phyloP scores from a whole-genome alignment of 1,140 invertebrate species.

The Bradynema listronoti region DNA sequence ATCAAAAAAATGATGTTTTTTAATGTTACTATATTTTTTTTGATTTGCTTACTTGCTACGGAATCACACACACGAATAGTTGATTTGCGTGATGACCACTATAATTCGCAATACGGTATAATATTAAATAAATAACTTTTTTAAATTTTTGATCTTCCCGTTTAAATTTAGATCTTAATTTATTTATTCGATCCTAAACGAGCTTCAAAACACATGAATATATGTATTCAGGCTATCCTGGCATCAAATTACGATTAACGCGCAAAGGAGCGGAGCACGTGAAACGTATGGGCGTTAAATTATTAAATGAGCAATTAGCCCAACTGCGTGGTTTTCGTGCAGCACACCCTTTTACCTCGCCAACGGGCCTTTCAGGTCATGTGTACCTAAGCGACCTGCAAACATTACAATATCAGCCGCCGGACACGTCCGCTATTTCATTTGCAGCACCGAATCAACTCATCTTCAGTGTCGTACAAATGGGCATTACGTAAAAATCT shows the following conservation, averaged over 20 bases:
- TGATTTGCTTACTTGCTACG: no score
- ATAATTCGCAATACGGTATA: no score
- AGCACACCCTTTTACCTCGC: constrained; percentile 44
- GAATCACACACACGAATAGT: no score
- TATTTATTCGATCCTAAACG: no score
- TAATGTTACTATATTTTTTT: no score
- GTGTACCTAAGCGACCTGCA: constrained; percentile 46
- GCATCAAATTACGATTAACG: constrained; percentile 51
- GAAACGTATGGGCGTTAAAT: constrained; percentile 52
- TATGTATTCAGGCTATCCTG: constrained; percentile 47
- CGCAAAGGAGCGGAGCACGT: constrained; percentile 55
- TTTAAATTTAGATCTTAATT: no score
- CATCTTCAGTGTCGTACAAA: constrained; percentile 47
- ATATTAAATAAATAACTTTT: no score
- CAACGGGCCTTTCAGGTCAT: constrained; percentile 44
- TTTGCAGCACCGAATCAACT: constrained; percentile 47
- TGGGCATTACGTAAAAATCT: constrained; percentile 47
- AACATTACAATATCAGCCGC: constrained; percentile 48
- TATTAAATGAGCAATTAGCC: constrained; percentile 53
- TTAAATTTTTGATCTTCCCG: no score
- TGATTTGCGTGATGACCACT: no score
- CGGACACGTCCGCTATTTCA: constrained; percentile 39
- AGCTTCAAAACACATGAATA: no score
- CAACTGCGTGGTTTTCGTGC: constrained; percentile 35
- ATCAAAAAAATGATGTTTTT: no score